Percentiles rank a stretch among this genome's conserved stretches.
Conservation (phyloP, 2,888 invertebrate genomes). For the Yponomeuta evonymella region DNA sequence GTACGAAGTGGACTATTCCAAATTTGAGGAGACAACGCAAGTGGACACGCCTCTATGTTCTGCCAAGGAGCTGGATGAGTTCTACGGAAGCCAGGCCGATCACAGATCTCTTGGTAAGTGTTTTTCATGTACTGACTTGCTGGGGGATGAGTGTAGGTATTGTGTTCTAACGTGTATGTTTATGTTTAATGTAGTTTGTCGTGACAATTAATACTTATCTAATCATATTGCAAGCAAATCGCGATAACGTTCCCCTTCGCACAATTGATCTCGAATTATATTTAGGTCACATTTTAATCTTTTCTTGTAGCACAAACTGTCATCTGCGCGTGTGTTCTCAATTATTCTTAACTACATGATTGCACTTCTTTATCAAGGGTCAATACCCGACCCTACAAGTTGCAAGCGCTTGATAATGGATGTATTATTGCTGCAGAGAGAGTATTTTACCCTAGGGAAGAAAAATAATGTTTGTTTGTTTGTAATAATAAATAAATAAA, state of each 20-base stretch:
- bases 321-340: constrained; percentile 20
- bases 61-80: constrained; percentile 79
- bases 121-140: constrained; percentile 6
- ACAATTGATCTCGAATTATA: constrained; percentile 8
- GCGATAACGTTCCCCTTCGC: constrained; percentile 3
- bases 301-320: constrained; percentile 4
- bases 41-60: constrained; percentile 88
- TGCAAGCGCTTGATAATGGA: background rate
- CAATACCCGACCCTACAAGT: constrained; percentile 32
- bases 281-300: constrained; percentile 6
- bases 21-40: constrained; percentile 86
- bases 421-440: constrained; percentile 1
- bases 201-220: constrained; percentile 10
- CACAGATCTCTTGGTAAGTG: constrained; percentile 73
- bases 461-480: background rate
- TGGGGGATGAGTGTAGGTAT: background rate
- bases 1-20: constrained; percentile 87
- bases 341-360: constrained; percentile 19
- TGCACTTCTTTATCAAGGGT: constrained; percentile 49
- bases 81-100: constrained; percentile 77
- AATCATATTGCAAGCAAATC: constrained; percentile 8
- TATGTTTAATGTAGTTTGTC: constrained; percentile 2
- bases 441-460: background rate
- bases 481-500: too few relatives aligned
- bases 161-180: constrained; percentile 22